These are phyloP conservation scores for Mesochorus sp. DNA, from an alignment of 2,888 invertebrate species.

Conservation along the genomic window DNA sequence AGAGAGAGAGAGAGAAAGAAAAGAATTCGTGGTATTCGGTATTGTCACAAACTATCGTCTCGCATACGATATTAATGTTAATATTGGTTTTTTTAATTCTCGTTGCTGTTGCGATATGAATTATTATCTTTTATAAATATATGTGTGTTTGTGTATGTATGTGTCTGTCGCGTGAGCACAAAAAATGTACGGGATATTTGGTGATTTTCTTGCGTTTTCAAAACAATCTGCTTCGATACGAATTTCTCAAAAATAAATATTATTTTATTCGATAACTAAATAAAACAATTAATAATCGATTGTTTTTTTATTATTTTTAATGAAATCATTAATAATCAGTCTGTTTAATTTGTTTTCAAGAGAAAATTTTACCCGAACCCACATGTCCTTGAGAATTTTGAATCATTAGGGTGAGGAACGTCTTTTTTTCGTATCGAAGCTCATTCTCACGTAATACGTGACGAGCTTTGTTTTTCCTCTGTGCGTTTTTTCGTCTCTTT, in stretches of 20 bases:
- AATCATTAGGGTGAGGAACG: too few relatives aligned
- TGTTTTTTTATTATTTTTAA: too few relatives aligned
- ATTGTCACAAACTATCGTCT: constrained; percentile 50
- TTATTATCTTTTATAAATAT: constrained; percentile 64
- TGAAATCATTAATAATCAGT: too few relatives aligned
- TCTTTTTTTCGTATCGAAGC: constrained; percentile 40
- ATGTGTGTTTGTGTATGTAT: too few relatives aligned
- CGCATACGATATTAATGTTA: constrained; percentile 10
- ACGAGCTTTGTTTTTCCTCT: constrained; percentile 22
- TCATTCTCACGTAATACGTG: constrained; percentile 23
- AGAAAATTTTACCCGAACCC: too few relatives aligned
- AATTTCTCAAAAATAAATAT: constrained; percentile 35
- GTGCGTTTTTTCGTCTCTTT: constrained; percentile 40
- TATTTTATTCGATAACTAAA: constrained; percentile 2
- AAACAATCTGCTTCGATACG: constrained; percentile 33
- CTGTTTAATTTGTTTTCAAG: background rate
- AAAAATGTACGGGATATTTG: constrained; percentile 63
- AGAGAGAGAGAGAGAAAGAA: constrained; percentile 9
- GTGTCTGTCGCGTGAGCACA: constrained; percentile 67
- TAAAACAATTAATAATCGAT: too few relatives aligned
- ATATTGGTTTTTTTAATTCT: constrained; percentile 32
- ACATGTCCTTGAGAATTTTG: too few relatives aligned
- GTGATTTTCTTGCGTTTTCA: constrained; percentile 45
- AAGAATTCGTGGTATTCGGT: constrained; percentile 29
- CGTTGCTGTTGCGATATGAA: constrained; percentile 56